Conservation (phyloP, 2,888 invertebrate species). For the Drosophila neonasuta region DNA sequence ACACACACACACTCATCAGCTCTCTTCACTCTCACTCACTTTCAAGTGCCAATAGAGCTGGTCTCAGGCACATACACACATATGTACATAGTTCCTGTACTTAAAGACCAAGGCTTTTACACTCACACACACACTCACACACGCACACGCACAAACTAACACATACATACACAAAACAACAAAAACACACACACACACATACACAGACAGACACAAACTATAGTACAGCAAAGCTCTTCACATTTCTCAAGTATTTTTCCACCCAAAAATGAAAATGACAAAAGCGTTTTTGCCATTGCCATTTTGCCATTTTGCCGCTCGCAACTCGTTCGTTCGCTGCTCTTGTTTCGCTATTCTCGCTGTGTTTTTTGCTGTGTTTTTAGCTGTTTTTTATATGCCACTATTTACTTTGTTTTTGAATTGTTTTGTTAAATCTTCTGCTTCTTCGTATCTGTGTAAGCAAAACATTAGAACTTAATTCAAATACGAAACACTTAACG, state of each 20-base stretch:
- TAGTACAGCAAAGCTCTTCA: slow-evolving; percentile 41
- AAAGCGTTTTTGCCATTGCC: slow-evolving; percentile 36
- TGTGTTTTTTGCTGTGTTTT: slow-evolving; percentile 20
- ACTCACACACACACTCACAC: slow-evolving; percentile 15
- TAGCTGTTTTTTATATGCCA: slow-evolving; percentile 13
- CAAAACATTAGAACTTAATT: slow-evolving; percentile 49
- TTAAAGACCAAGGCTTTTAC: slow-evolving; percentile 44
- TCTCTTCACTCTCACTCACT: slow-evolving; percentile 10
- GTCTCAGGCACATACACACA: slow-evolving; percentile 28
- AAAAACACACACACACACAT: slow-evolving; percentile 12
- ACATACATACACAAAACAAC: slow-evolving; percentile 21
- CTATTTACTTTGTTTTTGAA: slow-evolving; percentile 47
- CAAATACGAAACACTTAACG: slow-evolving; percentile 20
- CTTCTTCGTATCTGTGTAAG: slow-evolving; percentile 38
- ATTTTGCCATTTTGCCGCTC: slow-evolving; percentile 1
- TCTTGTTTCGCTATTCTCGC: slow-evolving; percentile 9
- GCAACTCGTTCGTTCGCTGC: slow-evolving; percentile 12
- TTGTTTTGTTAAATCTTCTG: slow-evolving; percentile 33
- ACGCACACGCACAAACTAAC: slow-evolving; percentile 10
- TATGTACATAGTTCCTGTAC: slow-evolving; percentile 33
- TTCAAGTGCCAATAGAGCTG: slow-evolving; percentile 33
- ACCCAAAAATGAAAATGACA: slow-evolving; percentile 45
- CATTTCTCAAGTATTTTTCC: slow-evolving; percentile 54
- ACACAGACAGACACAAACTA: slow-evolving; percentile 19
- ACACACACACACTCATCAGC: slow-evolving; percentile 4